These are phyloP conservation scores for Pomatostomus ruficeps DNA, from an alignment of 2,113 vertebrate genomes.

Conservation along the genomic window DNA sequence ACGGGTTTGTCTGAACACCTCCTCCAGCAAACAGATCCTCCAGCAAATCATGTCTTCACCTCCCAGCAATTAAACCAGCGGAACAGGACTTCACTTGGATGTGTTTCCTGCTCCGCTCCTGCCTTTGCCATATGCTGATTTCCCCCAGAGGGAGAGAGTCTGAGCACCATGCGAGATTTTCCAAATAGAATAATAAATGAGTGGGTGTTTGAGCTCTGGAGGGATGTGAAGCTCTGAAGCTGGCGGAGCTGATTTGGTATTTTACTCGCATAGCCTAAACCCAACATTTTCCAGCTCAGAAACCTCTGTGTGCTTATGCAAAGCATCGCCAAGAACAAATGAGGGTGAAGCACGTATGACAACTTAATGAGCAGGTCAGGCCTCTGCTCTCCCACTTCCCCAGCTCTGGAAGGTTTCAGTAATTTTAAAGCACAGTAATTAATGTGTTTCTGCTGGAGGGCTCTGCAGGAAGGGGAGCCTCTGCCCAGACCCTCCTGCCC, in stretches of 20 bases:
- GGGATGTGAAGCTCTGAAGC: background rate
- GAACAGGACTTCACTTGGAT: slow-evolving; percentile 2
- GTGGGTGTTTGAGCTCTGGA: background rate
- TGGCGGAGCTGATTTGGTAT: background rate
- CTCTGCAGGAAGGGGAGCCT: background rate
- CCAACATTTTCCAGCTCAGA: background rate
- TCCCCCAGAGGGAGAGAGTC: background rate
- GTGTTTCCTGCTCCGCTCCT: background rate
- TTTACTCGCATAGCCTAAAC: background rate
- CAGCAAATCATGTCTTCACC: background rate
- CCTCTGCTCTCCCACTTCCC: background rate
- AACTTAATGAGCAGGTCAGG: background rate
- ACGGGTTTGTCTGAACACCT: background rate
- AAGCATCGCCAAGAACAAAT: background rate
- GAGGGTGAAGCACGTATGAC: background rate
- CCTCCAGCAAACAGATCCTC: background rate
- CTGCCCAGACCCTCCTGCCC: background rate
- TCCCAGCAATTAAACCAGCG: background rate
- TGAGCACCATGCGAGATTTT: background rate
- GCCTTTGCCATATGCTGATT: slow-evolving; percentile 1
- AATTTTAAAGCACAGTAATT: background rate
- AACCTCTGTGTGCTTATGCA: background rate
- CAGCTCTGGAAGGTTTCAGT: background rate
- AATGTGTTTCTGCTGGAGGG: background rate
- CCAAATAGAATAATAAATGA: slow-evolving; percentile 30